Base-by-base conservation (phyloP, 2,888 invertebrate genomes). In the Drosophila merina region DNA sequence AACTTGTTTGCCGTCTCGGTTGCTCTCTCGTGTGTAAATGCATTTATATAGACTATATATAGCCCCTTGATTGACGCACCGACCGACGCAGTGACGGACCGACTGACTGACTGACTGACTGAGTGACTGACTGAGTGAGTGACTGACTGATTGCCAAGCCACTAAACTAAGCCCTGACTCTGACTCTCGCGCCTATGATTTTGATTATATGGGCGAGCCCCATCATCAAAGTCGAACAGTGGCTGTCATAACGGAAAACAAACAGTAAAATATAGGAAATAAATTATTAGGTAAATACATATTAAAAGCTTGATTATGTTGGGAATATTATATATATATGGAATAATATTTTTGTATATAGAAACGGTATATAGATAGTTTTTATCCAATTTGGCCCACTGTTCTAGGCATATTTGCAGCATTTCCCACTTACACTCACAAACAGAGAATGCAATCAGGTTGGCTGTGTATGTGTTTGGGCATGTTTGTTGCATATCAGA, bases 161-260 rank as follows among this genome's bases (percentile, higher is more conserved):
- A 10, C 44, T 25, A 42, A 67, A 56, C 67, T 67, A 36, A 69
- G 60, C 36, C 55, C 31, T 59, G 62, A 69, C 67, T 44, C 58
- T 64, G 83, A 66, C 64, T 66, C 68, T 74, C 67, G 48, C 52
- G 49, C 20, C 51, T 69, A 36, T 48, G 48, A 28, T 57, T 59
- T 55, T 81, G 81, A 77, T 75, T 81, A 64, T 70, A 71, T 52
- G 68, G 70, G 70, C 70, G 69, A 51, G 70, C 70, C 47, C 57
- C 70, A 58, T 69, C 70, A 69, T 69, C 70, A 58, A 58, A 48
- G 68, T 36, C 31, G 10, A 9, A 30, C 30, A 12, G 47, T n/a
- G 31, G 30, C 1, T 20, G 48, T n/a, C 48, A 2, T 1, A 20
- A 1, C 20, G 20, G 20, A 20, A 20, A 20, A 20, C 1, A 20